Evolutionary conservation across 2,113 vertebrate genomes (phyloP).

Genomic region (Tachuris rubrigastra): DNA sequence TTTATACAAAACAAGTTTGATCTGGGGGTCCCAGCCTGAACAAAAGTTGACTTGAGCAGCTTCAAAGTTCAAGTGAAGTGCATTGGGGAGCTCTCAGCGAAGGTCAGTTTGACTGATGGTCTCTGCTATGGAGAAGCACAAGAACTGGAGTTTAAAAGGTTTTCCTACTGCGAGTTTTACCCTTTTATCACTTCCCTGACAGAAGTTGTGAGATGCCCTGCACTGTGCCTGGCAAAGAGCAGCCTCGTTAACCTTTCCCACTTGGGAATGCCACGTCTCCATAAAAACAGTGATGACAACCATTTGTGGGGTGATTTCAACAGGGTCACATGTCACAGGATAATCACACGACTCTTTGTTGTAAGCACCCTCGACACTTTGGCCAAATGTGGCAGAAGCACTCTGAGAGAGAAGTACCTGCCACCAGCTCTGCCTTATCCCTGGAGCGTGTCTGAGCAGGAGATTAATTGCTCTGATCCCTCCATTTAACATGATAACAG

Average conservation of each 20-base stretch:
- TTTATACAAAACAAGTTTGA: not conserved
- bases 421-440: not conserved
- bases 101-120: not conserved
- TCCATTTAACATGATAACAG: not conserved
- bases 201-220: not conserved
- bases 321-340: fast-evolving
- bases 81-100: not conserved
- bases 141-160: not conserved
- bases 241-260: not conserved
- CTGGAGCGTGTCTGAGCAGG: not conserved
- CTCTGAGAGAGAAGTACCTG: not conserved
- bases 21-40: not conserved
- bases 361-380: not conserved
- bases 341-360: not conserved
- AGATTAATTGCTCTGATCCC: not conserved
- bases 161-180: not conserved
- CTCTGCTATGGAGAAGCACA: not conserved
- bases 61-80: not conserved
- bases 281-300: not conserved
- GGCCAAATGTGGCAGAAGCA: not conserved
- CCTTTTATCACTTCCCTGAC: not conserved
- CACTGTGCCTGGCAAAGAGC: not conserved
- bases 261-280: not conserved
- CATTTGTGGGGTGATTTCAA: not conserved
- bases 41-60: not conserved